phyloP scores from a whole-genome alignment of 2,113 vertebrate genomes.

The Brachypodius melanocephalos region DNA sequence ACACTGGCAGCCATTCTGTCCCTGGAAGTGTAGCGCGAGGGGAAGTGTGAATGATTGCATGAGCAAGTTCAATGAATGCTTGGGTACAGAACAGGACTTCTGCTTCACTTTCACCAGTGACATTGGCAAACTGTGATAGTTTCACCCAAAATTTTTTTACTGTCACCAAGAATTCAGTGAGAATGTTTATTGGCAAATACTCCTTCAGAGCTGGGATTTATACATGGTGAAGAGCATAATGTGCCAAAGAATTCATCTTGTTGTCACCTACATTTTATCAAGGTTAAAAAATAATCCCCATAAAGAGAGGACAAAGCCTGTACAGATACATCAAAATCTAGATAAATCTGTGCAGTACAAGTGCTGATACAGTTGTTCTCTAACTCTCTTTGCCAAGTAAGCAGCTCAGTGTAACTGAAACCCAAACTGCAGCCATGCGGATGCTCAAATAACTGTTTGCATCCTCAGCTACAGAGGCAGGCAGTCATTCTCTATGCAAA shows the following conservation, averaged over 20 bases:
- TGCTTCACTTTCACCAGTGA: neutral
- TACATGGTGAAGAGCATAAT: neutral
- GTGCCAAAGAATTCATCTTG: neutral
- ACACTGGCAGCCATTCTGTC: neutral
- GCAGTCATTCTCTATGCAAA: neutral
- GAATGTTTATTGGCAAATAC: neutral
- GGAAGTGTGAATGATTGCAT: neutral
- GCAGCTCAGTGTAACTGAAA: neutral
- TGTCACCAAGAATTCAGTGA: neutral
- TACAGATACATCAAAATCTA: neutral
- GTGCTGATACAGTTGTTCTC: neutral
- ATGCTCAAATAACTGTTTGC: neutral
- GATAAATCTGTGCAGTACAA: neutral
- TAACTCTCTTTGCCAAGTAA: slow-evolving; percentile 18
- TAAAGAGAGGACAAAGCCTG: neutral
- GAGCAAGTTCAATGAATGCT: neutral
- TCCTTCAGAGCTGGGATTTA: neutral
- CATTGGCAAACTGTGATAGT: neutral
- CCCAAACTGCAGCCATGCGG: neutral
- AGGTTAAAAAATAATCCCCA: neutral
- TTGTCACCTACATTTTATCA: neutral
- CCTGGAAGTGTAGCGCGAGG: neutral
- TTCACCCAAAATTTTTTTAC: neutral
- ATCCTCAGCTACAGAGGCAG: neutral
- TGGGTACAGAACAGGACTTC: neutral